Evolutionary conservation across 2,113 vertebrate genomes (phyloP), one percentile per base, ranked within the genome.

Genomic region (Actenoides lindsayi): DNA sequence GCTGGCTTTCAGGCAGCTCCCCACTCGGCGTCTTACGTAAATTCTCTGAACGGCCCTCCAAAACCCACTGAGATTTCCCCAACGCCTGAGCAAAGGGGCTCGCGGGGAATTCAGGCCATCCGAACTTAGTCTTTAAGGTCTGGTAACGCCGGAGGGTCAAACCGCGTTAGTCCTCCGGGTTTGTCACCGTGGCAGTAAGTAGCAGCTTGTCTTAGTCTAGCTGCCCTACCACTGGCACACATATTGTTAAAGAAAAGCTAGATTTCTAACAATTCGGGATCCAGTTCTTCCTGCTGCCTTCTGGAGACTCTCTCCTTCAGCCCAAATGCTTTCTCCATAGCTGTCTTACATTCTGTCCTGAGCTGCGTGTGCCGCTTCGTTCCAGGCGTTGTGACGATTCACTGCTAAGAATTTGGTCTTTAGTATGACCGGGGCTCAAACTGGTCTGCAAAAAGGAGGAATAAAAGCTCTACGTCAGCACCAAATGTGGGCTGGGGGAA

Each of bases 1-100:
- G 96, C 96, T 94, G 87, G 93, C 89, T 97, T 96, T 68, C 94
- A 96, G 81, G 83, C 93, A 94, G 87, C 87, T 96, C 70, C 74
- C 62, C 62, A 53, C 76, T 89, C 89, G 57, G 69, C 44, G 5
- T 31, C 94, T 96, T 94, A 97, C 0, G 1, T 96, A 94, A 97
- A 96, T 64, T 96, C 76, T 90, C 69, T 6, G 30, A 87, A 87
- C 10, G 60, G 65, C 77, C 95, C 68, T 89, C 89, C 84, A 91
- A 51, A 89, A 94, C 68, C 50, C 62, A 94, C 39, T 62, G 20
- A 51, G 16, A 79, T 68, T 89, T 91, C 74, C 54, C 48, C 53
- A 50, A 0, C 70, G 69, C 56, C 56, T 73, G 42, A 67, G 56
- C 71, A 82, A 68, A 78, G 39, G 62, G 53, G 6, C 39, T 51